phyloP scores from a whole-genome alignment of 2,113 vertebrate genomes.

The Circaetus cinerascens region DNA sequence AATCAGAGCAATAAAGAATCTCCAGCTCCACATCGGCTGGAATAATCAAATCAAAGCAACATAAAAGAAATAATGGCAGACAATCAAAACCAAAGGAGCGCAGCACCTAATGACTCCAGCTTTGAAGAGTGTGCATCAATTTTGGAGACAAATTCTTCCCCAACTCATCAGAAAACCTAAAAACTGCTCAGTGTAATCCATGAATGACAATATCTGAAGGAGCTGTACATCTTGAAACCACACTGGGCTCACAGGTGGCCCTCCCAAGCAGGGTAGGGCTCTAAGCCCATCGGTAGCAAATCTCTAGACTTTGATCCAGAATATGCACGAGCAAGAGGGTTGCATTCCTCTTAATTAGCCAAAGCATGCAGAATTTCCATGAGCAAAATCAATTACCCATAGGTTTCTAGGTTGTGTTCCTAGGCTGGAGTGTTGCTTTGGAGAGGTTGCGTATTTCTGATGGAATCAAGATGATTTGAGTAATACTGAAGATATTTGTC shows the following conservation, averaged over 20 bases:
- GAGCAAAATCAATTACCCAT: not conserved
- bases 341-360: not conserved
- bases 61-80: not conserved
- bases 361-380: not conserved
- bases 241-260: not conserved
- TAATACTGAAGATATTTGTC: not conserved
- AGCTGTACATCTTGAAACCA: not conserved
- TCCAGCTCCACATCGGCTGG: not conserved
- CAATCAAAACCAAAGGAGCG: not conserved
- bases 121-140: not conserved
- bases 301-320: not conserved
- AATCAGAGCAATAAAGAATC: not conserved
- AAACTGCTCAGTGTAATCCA: not conserved
- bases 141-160: not conserved
- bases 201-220: not conserved
- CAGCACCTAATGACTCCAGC: not conserved
- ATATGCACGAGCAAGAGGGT: fast-evolving
- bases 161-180: not conserved
- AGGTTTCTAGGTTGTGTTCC: not conserved
- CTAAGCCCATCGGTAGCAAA: not conserved
- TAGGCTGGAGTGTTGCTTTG: not conserved
- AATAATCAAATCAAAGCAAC: not conserved
- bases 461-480: not conserved
- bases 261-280: not conserved
- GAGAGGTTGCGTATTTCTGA: fast-evolving